phyloP scores from a whole-genome alignment of 1,140 invertebrate genomes.

The Drosophila ananassae region DNA sequence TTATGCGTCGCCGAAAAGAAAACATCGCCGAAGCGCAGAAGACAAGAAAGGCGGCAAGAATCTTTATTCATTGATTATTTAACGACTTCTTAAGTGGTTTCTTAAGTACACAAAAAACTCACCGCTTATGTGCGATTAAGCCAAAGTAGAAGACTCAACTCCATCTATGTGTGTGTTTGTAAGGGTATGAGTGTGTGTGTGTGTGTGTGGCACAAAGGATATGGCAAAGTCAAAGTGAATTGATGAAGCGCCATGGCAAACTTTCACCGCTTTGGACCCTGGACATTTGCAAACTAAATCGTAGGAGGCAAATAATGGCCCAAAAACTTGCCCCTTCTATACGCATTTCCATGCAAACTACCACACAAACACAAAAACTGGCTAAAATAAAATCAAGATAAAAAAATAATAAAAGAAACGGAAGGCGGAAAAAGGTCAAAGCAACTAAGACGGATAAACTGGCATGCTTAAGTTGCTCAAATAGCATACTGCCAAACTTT shows the following conservation, averaged over 20 bases:
- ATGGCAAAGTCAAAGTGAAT: conserved; percentile 72
- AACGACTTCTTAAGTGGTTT: conserved; percentile 84
- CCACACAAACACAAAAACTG: conserved; percentile 27
- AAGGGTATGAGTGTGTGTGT: conserved; percentile 14
- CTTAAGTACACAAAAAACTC: conserved; percentile 77
- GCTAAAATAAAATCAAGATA: conserved; percentile 2
- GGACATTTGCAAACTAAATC: conserved; percentile 55
- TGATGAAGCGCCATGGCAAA: conserved; percentile 72
- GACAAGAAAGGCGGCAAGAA: conserved; percentile 45
- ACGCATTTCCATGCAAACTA: conserved; percentile 57
- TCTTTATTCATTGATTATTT: conserved; percentile 84
- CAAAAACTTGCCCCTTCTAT: conserved; percentile 18
- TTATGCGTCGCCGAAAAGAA: conserved; percentile 28
- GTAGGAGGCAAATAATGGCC: conserved; percentile 52
- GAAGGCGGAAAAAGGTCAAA: conserved; percentile 66
- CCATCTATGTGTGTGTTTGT: conserved; percentile 34
- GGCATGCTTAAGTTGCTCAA: conserved; percentile 67
- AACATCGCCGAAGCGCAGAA: conserved; percentile 26
- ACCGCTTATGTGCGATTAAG: conserved; percentile 81
- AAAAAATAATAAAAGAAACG: conserved; percentile 4
- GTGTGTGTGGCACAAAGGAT: conserved; percentile 30
- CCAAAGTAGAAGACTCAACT: conserved; percentile 54
- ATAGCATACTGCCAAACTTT: conserved; percentile 71
- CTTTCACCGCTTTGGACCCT: conserved; percentile 43
- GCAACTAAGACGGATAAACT: conserved; percentile 74